Evolutionary conservation across 2,888 invertebrate genomes (phyloP), one percentile per base, ranked within the genome.

Genomic region (Deilephila porcellus): DNA sequence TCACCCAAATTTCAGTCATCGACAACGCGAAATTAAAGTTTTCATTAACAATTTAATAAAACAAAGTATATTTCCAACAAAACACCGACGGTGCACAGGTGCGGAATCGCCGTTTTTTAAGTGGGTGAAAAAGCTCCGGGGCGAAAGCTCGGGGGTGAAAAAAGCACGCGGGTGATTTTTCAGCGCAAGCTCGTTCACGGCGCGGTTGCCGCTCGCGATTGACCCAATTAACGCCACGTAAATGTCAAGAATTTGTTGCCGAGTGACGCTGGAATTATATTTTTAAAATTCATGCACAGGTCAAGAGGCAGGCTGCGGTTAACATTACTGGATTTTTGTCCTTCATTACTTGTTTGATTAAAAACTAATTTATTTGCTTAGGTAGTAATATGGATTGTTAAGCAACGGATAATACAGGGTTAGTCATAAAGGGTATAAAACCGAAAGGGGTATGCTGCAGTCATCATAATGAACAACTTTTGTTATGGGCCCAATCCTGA

Each of bases 171-270:
- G 67, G 64, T 34, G 64, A 37, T 67, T 67, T 67, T 52, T 45
- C 67, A 67, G 25, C 52, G 67, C 45, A 56, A 17, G 56, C 67
- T 67, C 25, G 67, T 52, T 67, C 45, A 67, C 67, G 25, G 45
- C 52, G 45, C 64, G 37, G 67, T 45, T 20, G 52, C 52, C 25
- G 52, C 45, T 45, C 45, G 67, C 67, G 67, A 67, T 67, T 67
- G 67, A 67, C 67, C 67, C 52, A 67, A 67, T 67, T 67, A 67
- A 67, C 67, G 52, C 45, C 25, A 67, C 67, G 67, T 67, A 52
- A 67, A 67, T 67, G 67, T 67, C 67, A 67, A 67, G 67, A 64
- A 64, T 67, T 52, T 67, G 67, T 67, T 67, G 45, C 67, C 67
- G 67, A 67, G 52, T 67, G 67, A 67, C 52, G 67, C 25, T 11